Base-by-base conservation (phyloP, 2,113 vertebrate species). In the Poicephalus meyeri region DNA sequence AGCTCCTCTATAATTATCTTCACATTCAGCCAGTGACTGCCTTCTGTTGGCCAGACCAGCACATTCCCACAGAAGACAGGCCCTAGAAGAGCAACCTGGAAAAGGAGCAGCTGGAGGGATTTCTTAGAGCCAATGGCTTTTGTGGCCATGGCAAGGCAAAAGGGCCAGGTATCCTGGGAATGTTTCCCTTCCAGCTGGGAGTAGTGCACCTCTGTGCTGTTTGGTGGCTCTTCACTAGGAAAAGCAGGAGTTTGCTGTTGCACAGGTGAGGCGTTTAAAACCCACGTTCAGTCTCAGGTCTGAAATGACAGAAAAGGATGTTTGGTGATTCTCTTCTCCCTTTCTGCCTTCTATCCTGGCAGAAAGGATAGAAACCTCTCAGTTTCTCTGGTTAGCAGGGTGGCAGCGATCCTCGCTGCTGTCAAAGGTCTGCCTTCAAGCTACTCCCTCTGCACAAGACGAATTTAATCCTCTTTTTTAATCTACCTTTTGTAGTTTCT, bases 21-120 rank as follows among this genome's bases (percentile, higher is more conserved):
- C 94, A 98, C 96, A 19, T 99, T 98, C 94, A 98, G 77, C 98
- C 98, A 99, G 86, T 98, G 98, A 58, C 98, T 99, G 88, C 96
- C 98, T 93, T 98, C 98, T 0, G 97, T 95, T 46, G 98, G 98
- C 98, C 98, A 97, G 87, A 99, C 96, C 86, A 99, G 74, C 79
- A 99, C 92, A 1, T 98, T 98, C 26, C 98, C 98, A 20, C 98
- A 97, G 17, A 97, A 84, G 68, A 88, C 80, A 5, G 91, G 85
- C 76, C 88, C 77, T 49, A 97, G 70, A 15, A 96, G 47, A 83
- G 73, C 85, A 13, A 98, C 52, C 37, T 98, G 69, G 74, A 98
- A 71, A 85, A 98, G 37, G 35, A 98, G 56, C 24, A 97, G 50
- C 53, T 96, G 92, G 47, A 97, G 23, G 76, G 58, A 79, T 91